Percentiles rank a stretch among this genome's conserved stretches.
Conservation (phyloP, 2,888 invertebrate species). For the Diaprepes abbreviatus region DNA sequence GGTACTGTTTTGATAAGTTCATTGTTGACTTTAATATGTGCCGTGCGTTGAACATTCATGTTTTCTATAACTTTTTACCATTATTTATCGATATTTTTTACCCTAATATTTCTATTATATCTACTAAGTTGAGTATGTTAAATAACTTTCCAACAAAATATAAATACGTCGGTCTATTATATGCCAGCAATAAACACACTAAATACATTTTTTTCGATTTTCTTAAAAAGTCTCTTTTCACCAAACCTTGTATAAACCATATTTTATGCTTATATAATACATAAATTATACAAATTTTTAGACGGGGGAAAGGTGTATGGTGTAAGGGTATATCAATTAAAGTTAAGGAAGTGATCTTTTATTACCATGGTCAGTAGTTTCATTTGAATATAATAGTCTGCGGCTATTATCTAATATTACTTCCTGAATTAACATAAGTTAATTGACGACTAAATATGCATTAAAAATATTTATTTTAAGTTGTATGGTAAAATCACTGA, state of each 20-base stretch:
- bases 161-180: too few species aligned
- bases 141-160: too few species aligned
- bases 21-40: too few species aligned
- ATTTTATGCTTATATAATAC: neutral
- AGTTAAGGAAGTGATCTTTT: constrained; percentile 4
- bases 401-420: constrained; percentile 20
- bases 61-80: too few species aligned
- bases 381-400: constrained; percentile 19
- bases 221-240: too few species aligned
- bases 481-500: neutral
- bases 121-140: too few species aligned
- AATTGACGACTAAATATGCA: neutral
- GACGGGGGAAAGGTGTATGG: neutral
- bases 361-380: constrained; percentile 9
- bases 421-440: constrained; percentile 1
- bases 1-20: too few species aligned
- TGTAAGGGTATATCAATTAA: constrained; percentile 15
- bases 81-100: too few species aligned
- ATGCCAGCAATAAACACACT: too few species aligned
- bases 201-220: too few species aligned
- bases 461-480: neutral
- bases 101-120: too few species aligned
- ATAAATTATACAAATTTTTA: neutral
- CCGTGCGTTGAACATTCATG: too few species aligned
- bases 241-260: neutral